Evolutionary conservation across 2,797 vertebrate genomes (phyloP).

Genomic region (Parauchenoglanis ngamensis): DNA sequence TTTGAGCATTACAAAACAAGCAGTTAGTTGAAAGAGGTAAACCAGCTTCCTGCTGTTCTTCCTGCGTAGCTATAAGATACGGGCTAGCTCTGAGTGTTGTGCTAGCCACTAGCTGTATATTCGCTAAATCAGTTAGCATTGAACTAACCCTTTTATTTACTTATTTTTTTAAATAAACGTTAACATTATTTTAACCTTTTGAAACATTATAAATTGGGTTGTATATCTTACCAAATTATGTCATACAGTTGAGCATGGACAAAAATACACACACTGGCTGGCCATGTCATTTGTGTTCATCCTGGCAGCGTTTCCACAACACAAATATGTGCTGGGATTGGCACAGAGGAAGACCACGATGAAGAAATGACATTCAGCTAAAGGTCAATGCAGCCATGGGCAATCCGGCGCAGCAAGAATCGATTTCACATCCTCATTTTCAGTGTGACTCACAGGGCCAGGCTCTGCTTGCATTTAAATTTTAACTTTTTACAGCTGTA

Average conservation of each 20-base stretch:
- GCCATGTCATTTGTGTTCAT: neutral
- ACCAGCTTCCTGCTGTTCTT: neutral
- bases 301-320: neutral
- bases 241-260: neutral
- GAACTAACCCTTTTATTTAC: neutral
- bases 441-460: slow-evolving; percentile 42
- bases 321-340: neutral
- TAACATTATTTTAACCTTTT: neutral
- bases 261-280: neutral
- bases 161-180: neutral
- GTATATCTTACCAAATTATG: neutral
- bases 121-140: neutral
- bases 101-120: neutral
- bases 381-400: slow-evolving; percentile 49
- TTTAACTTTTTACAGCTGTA: slow-evolving; percentile 2
- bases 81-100: neutral
- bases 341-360: slow-evolving; percentile 29
- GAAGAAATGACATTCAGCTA: slow-evolving; percentile 54
- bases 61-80: neutral
- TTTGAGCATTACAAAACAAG: neutral
- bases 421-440: slow-evolving; percentile 55
- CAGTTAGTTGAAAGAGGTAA: neutral
- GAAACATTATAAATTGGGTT: neutral
- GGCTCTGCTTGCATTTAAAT: slow-evolving; percentile 8
- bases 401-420: slow-evolving; percentile 39